Base-by-base conservation (phyloP, 2,113 vertebrate species). In the Rhipidura dahli region DNA sequence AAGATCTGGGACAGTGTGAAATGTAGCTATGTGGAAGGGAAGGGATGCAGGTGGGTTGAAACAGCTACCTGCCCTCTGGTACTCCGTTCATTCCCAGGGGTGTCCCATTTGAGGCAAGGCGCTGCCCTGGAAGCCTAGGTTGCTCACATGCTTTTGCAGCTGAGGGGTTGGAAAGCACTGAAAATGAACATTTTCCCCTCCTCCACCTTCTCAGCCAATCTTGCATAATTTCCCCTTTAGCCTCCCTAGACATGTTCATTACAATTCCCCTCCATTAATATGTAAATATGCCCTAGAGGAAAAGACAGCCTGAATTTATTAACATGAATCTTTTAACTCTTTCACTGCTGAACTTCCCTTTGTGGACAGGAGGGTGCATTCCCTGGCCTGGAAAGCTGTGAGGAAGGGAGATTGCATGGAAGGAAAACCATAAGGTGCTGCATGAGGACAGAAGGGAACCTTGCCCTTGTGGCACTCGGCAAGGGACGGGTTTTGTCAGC, bases 231-330 rank as follows among this genome's bases (percentile, higher is more conserved):
- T 94, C 90, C 65, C 79, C 79, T 91, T 94, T 89, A 93, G 81
- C 90, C 85, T 96, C 90, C 85, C 85, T 83, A 92, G 94, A 92
- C 82, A 87, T 65, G 81, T 88, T 96, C 33, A 59, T 95, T 95
- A 89, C 92, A 83, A 80, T 94, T 94, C 81, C 83, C 59, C 60
- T 15, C 82, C 73, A 96, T 94, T 95, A 96, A 96, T 91, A 96
- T 93, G 89, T 80, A 96, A 94, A 95, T 78, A 87, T 60, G 87
- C 84, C 94, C 94, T 87, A 59, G 93, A 93, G 96, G 89, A 90
- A 89, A 95, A 95, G 86, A 76, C 59, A 93, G 83, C 14, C 50
- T 63, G 90, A 76, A 97, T 95, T 83, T 92, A 94, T 95, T 92
- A 92, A 86, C 76, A 35, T 57, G 66, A 83, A 63, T 93, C 83